These are phyloP conservation scores for Dicyrtomina minuta DNA, from an alignment of 2,888 invertebrate species.

Conservation along the genomic window DNA sequence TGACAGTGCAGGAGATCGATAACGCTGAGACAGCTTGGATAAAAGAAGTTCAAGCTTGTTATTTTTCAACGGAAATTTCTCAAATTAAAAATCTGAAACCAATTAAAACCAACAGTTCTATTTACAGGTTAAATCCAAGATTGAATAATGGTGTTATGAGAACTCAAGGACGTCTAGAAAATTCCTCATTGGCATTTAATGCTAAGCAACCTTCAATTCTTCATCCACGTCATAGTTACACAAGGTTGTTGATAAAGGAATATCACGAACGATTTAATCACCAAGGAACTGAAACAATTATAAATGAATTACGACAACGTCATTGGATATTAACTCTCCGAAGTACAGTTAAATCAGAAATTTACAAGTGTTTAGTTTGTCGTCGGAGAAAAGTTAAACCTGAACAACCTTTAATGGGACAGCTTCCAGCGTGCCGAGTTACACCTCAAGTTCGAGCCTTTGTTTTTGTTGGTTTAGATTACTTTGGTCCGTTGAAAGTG, in stretches of 20 bases:
- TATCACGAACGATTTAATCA: conserved; percentile 17
- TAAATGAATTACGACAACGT: conserved; percentile 26
- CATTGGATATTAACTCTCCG: no score
- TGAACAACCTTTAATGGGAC: conserved; percentile 10
- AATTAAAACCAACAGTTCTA: no score
- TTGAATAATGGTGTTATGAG: not conserved
- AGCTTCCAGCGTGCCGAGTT: conserved; percentile 3
- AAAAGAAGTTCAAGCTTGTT: not conserved
- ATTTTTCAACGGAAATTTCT: no score
- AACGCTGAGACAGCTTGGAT: not conserved
- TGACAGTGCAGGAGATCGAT: not conserved
- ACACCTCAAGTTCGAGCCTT: not conserved
- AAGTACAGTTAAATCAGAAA: no score
- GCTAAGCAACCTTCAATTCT: conserved; percentile 31
- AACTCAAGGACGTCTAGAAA: not conserved
- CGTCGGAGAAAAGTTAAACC: no score
- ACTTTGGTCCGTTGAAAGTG: conserved; percentile 15
- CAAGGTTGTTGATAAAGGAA: conserved; percentile 9
- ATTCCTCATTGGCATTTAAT: no score
- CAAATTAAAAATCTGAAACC: not conserved
- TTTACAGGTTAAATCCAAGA: not conserved
- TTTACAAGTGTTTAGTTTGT: no score
- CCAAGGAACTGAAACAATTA: conserved; percentile 25
- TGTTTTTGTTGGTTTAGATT: not conserved
- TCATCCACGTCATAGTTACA: conserved; percentile 21